Percentiles rank a stretch among this genome's conserved stretches.
Evolutionary conservation across 2,797 vertebrate species (phyloP).

Genomic region (Poeciliopsis turneri): DNA sequence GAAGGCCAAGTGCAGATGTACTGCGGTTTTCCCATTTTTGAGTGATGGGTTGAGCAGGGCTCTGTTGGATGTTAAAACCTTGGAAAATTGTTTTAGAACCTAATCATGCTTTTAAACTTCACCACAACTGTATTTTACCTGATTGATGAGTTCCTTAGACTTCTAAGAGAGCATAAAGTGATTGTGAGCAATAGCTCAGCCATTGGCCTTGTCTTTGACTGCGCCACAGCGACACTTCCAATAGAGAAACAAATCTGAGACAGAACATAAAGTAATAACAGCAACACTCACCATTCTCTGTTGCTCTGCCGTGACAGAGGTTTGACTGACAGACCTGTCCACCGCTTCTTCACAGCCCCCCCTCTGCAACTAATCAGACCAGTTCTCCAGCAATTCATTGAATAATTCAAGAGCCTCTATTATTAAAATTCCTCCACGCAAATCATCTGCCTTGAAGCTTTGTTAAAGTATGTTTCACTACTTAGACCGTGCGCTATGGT

Average conservation of each 20-base stretch:
- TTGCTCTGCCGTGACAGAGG: background rate
- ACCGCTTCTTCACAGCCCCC: background rate
- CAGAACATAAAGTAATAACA: background rate
- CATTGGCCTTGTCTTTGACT: background rate
- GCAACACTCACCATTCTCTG: too few species aligned
- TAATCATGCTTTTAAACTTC: background rate
- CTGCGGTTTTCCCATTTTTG: background rate
- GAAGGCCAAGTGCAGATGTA: background rate
- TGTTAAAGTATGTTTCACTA: too few species aligned
- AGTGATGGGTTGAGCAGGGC: background rate
- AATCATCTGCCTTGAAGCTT: too few species aligned
- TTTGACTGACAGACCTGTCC: background rate
- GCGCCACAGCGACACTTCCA: background rate
- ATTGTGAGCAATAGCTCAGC: background rate
- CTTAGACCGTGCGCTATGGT: too few species aligned
- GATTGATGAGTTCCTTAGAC: background rate
- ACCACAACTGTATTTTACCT: background rate
- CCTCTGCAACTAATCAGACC: too few species aligned
- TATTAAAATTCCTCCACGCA: too few species aligned
- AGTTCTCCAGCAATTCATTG: too few species aligned
- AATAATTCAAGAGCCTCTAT: too few species aligned
- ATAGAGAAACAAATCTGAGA: background rate
- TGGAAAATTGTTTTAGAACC: background rate
- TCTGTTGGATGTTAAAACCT: background rate
- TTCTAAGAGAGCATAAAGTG: background rate